A percentile compares a stretch with the other conserved stretches of the same genome.
Conservation (phyloP, 2,888 invertebrate species). For the Scaptomyza polygonia region DNA sequence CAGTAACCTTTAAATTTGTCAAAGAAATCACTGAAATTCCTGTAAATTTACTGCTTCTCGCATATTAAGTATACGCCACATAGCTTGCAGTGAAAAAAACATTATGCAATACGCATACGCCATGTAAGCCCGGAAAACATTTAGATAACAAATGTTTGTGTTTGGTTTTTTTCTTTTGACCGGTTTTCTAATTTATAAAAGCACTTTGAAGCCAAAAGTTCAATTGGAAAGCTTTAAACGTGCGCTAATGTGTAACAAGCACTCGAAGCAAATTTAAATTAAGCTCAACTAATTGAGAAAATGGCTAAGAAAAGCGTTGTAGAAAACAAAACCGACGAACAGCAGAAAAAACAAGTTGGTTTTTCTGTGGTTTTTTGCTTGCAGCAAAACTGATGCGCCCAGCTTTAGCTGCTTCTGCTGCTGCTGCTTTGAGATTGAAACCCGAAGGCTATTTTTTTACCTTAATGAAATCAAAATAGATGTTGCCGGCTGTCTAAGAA, state of each 20-base stretch:
- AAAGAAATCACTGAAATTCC: too few relatives aligned
- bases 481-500: conserved; percentile 47
- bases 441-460: conserved; percentile 70
- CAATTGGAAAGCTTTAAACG: conserved; percentile 45
- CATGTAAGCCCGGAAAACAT: conserved; percentile 8
- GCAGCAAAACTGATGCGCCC: conserved; percentile 13
- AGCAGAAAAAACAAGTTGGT: conserved; percentile 31
- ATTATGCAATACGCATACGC: conserved; percentile 23
- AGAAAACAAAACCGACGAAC: conserved; percentile 12
- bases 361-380: conserved; percentile 38
- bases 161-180: conserved; percentile 22
- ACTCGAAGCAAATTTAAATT: conserved; percentile 75
- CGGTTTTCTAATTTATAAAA: conserved; percentile 57
- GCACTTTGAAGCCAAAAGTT: conserved; percentile 28
- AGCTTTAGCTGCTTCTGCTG: conserved; percentile 9
- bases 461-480: conserved; percentile 78
- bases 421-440: conserved; percentile 23
- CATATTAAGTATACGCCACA: conserved; percentile 20
- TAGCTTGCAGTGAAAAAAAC: neutral
- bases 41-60: neutral
- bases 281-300: conserved; percentile 73
- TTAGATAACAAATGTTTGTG: conserved; percentile 14
- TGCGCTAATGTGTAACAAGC: conserved; percentile 68
- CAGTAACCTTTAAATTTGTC: neutral
- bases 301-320: conserved; percentile 14